Conservation (phyloP, 2,113 vertebrate species). For the Porphyrio hochstetteri region DNA sequence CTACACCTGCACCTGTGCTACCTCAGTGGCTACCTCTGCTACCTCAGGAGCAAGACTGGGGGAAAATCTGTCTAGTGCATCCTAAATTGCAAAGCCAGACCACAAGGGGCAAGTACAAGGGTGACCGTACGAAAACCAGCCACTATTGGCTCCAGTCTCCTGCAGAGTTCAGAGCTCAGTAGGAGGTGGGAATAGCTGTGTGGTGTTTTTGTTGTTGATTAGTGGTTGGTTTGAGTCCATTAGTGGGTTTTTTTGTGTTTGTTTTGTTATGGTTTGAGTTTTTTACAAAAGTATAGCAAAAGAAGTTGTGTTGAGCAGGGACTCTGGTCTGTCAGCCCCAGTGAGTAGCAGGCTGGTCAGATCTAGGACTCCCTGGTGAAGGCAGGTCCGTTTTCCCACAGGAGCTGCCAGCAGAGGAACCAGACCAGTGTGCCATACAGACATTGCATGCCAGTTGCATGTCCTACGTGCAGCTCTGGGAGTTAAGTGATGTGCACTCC, state of each 20-base stretch:
- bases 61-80: neutral
- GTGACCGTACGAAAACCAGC: neutral
- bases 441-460: neutral
- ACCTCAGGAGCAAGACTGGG: neutral
- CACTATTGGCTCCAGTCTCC: neutral
- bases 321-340: neutral
- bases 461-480: neutral
- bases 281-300: neutral
- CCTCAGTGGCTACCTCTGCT: neutral
- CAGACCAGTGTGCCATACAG: fast-evolving
- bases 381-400: neutral
- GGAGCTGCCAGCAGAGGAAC: neutral
- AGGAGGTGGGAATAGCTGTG: neutral
- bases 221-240: neutral
- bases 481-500: neutral
- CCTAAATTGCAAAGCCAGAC: neutral
- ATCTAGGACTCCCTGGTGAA: neutral
- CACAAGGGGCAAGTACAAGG: neutral
- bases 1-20: too few relatives aligned
- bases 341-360: neutral
- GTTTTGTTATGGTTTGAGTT: too few relatives aligned
- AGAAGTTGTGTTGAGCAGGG: neutral
- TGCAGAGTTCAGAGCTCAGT: neutral
- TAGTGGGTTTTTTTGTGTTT: too few relatives aligned
- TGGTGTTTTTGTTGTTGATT: neutral